phyloP scores from a whole-genome alignment of 1,140 invertebrate genomes.

The Oreohelix idahoensis region DNA sequence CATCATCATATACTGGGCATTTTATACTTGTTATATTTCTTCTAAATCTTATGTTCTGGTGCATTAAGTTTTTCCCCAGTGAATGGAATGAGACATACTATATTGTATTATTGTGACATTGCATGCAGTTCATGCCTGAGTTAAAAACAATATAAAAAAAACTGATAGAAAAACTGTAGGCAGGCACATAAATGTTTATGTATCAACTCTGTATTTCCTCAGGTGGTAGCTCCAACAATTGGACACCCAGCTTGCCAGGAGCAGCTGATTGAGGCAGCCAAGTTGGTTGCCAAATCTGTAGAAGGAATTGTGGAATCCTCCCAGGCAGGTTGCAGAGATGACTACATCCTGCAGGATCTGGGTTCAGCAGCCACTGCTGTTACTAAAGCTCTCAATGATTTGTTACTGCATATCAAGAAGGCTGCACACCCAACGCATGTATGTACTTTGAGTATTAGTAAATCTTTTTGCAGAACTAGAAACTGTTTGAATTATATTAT shows the following conservation, averaged over 20 bases:
- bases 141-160: no score
- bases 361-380: constrained; percentile 89
- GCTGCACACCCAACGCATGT: constrained; percentile 66
- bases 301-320: constrained; percentile 90
- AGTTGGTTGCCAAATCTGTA: constrained; percentile 93
- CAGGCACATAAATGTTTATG: no score
- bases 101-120: no score
- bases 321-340: constrained; percentile 78
- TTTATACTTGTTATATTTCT: no score
- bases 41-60: no score
- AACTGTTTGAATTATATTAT: no score
- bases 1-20: no score
- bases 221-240: constrained; percentile 82
- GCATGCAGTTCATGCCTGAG: no score
- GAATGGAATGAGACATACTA: no score
- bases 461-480: no score
- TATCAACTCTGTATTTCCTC: constrained; percentile 23
- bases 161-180: no score
- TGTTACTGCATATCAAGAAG: constrained; percentile 90
- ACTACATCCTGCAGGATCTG: constrained; percentile 83
- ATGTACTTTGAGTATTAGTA: constrained; percentile 20
- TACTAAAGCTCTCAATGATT: constrained; percentile 88
- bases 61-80: no score
- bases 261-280: constrained; percentile 91
- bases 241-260: constrained; percentile 93